A percentile compares a stretch with the other conserved stretches of the same genome.
phyloP scores from a whole-genome alignment of 2,797 vertebrate species.

The Cynopterus sphinx region DNA sequence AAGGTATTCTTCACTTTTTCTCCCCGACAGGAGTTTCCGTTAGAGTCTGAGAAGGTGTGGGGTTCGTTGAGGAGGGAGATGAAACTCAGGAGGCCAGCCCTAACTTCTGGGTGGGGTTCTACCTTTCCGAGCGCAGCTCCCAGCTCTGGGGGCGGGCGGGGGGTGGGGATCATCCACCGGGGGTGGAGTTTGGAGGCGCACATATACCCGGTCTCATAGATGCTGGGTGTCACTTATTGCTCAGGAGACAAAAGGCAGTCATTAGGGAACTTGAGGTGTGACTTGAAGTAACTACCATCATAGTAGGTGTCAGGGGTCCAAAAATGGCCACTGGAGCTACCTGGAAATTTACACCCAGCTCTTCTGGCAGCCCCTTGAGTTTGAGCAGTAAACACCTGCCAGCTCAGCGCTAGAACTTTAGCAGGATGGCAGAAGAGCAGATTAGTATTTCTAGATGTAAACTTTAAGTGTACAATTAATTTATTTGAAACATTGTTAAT shows the following conservation, averaged over 20 bases:
- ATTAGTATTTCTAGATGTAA: constrained; percentile 34
- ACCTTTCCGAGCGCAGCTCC: constrained; percentile 90
- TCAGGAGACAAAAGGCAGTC: background rate
- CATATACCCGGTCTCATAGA: constrained; percentile 88
- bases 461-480: constrained; percentile 31
- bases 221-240: background rate
- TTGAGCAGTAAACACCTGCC: constrained; percentile 94
- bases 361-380: constrained; percentile 94
- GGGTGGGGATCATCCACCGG: constrained; percentile 84
- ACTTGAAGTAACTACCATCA: constrained; percentile 95
- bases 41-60: constrained; percentile 93
- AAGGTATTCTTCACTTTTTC: background rate
- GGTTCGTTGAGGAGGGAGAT: constrained; percentile 94
- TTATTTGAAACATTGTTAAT: constrained; percentile 37
- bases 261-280: background rate
- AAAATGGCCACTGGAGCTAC: constrained; percentile 95
- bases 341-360: constrained; percentile 93
- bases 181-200: constrained; percentile 93
- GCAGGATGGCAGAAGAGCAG: background rate
- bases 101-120: constrained; percentile 93
- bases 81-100: constrained; percentile 93
- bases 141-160: constrained; percentile 86
- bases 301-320: constrained; percentile 93
- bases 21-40: constrained; percentile 88
- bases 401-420: constrained; percentile 80